A percentile compares a stretch with the other conserved stretches of the same genome.
These are phyloP conservation scores for Bombus pyrosoma DNA, from an alignment of 1,140 invertebrate species.

Conservation along the genomic window DNA sequence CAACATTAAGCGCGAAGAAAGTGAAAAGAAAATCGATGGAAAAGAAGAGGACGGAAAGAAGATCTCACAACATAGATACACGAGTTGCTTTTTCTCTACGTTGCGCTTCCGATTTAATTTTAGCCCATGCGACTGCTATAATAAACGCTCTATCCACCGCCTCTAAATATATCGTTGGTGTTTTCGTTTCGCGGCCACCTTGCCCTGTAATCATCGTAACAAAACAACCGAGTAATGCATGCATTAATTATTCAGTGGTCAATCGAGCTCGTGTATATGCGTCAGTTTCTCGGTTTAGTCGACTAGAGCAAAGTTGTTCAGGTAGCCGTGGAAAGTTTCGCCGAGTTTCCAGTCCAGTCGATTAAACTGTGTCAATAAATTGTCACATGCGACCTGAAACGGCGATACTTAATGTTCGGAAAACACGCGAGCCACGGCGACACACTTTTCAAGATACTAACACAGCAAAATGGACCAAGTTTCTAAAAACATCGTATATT, in stretches of 20 bases:
- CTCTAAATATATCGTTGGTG: conserved; percentile 18
- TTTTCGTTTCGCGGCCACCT: conserved; percentile 15
- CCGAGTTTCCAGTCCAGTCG: conserved; percentile 5
- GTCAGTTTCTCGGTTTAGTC: not conserved
- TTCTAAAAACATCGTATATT: not conserved
- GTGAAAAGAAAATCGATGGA: not conserved
- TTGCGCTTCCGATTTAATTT: conserved; percentile 31
- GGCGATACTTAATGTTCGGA: not conserved
- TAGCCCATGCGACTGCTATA: not conserved
- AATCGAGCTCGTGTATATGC: not conserved
- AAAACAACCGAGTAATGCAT: not conserved
- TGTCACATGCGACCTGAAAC: conserved; percentile 17
- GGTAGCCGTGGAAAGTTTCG: not conserved
- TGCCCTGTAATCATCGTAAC: not conserved
- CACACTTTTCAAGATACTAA: not conserved
- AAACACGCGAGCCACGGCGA: conserved; percentile 3
- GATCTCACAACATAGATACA: not conserved
- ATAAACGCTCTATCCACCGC: not conserved
- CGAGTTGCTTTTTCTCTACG: not conserved
- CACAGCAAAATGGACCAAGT: not conserved
- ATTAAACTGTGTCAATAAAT: conserved; percentile 32
- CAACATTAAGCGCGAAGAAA: not conserved
- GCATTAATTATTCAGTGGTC: not conserved
- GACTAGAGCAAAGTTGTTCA: not conserved
- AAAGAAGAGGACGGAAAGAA: not conserved